Conservation (phyloP, 2,888 invertebrate genomes). For the Beris chalybata region DNA sequence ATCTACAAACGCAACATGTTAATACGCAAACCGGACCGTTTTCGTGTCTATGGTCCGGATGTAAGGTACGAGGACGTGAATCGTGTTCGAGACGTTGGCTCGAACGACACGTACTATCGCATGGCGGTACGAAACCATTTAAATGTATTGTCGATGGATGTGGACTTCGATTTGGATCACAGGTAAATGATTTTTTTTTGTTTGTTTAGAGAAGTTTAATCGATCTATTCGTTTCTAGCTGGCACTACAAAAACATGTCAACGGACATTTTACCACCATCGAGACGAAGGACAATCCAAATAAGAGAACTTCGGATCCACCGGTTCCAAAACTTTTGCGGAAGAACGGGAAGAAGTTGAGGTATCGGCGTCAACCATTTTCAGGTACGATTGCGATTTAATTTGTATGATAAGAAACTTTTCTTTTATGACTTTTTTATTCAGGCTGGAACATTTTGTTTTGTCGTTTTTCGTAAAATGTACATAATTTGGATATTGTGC, state of each 20-base stretch:
- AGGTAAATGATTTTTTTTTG: slow-evolving; percentile 62
- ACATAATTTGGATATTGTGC: too few species aligned
- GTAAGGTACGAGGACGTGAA: slow-evolving; percentile 90
- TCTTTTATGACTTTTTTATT: slow-evolving; percentile 6
- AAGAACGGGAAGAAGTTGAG: slow-evolving; percentile 87
- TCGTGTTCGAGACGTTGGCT: slow-evolving; percentile 93
- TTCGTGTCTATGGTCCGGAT: slow-evolving; percentile 89
- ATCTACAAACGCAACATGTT: slow-evolving; percentile 84
- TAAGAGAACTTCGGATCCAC: slow-evolving; percentile 74
- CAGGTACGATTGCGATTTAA: slow-evolving; percentile 64
- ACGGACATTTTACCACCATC: slow-evolving; percentile 80
- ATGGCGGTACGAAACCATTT: slow-evolving; percentile 92
- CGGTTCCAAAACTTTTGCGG: slow-evolving; percentile 76
- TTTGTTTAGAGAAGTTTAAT: background rate
- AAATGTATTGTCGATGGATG: slow-evolving; percentile 95
- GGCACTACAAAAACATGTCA: slow-evolving; percentile 88
- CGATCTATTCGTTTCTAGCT: slow-evolving; percentile 44
- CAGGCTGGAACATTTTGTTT: too few species aligned
- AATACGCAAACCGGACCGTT: slow-evolving; percentile 84
- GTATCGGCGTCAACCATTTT: slow-evolving; percentile 85
- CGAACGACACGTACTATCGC: slow-evolving; percentile 87
- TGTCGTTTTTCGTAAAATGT: too few species aligned
- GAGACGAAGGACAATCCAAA: slow-evolving; percentile 58
- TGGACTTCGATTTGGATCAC: slow-evolving; percentile 82
- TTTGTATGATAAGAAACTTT: slow-evolving; percentile 4